These are phyloP conservation scores for Alviniconcha marisindica DNA, from an alignment of 1,140 invertebrate genomes.

Conservation along the genomic window DNA sequence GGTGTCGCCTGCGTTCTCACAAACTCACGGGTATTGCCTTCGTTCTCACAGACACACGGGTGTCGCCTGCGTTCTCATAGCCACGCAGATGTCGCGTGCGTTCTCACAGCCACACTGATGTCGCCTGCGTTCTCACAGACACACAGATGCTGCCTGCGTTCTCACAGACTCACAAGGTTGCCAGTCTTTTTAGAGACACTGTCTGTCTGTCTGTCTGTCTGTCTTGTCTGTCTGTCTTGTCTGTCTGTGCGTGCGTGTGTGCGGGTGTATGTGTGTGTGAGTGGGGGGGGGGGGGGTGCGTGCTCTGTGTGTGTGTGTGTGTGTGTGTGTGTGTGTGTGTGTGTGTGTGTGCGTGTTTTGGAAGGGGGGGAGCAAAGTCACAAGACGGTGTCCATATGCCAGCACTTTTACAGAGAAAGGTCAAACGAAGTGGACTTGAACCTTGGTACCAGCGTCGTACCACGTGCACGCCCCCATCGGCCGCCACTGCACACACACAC, in stretches of 20 bases:
- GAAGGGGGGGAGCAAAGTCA: too few species aligned
- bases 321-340: too few species aligned
- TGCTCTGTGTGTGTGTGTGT: too few species aligned
- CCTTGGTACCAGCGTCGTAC: neutral
- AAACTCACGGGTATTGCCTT: neutral
- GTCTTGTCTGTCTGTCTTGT: neutral
- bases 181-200: too few species aligned
- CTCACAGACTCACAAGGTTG: neutral
- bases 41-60: too few species aligned
- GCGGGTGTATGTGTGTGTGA: too few species aligned
- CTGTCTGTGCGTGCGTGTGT: too few species aligned
- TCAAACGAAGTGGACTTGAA: neutral
- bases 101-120: neutral
- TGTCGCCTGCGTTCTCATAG: neutral
- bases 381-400: too few species aligned
- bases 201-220: constrained; percentile 18
- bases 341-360: too few species aligned
- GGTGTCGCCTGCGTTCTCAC: too few species aligned
- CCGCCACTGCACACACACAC: neutral
- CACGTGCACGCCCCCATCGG: neutral
- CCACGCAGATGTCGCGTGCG: neutral
- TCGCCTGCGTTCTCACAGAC: neutral
- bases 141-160: neutral
- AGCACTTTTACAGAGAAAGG: neutral
- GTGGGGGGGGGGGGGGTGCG: too few species aligned